phyloP scores from a whole-genome alignment of 2,888 invertebrate species.

The Elysia crispata region DNA sequence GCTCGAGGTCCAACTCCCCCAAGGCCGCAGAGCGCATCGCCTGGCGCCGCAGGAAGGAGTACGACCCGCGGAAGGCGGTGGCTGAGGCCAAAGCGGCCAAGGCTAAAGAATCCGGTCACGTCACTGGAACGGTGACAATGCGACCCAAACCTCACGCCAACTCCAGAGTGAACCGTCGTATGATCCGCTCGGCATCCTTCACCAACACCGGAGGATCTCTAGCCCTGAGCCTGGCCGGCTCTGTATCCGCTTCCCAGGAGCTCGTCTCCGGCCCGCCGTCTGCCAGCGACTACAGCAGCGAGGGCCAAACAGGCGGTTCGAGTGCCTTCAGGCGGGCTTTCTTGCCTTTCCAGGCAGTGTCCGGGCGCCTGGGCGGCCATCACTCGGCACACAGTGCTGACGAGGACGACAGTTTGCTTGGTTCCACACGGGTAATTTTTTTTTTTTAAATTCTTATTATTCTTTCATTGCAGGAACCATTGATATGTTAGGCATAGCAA shows the following conservation, averaged over 20 bases:
- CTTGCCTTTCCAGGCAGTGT: conserved; percentile 51
- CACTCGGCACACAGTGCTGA: conserved; percentile 61
- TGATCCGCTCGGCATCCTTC: conserved; percentile 70
- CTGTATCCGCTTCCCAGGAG: conserved; percentile 64
- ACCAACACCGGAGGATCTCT: conserved; percentile 62
- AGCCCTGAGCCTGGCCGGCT: conserved; percentile 54
- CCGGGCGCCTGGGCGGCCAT: conserved; percentile 46
- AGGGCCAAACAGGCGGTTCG: conserved; percentile 36
- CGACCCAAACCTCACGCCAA: conserved; percentile 47
- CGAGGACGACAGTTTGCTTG: conserved; percentile 59
- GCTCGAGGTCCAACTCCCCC: conserved; percentile 67
- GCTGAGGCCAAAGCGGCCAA: conserved; percentile 83
- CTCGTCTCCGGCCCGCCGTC: conserved; percentile 58
- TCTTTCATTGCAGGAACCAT: no score
- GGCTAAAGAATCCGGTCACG: conserved; percentile 55
- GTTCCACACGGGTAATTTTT: conserved; percentile 41
- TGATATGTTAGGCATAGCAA: no score
- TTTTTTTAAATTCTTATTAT: not conserved
- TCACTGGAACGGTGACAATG: conserved; percentile 24
- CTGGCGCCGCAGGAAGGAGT: conserved; percentile 96
- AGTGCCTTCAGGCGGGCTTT: conserved; percentile 52
- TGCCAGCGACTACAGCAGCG: conserved; percentile 59
- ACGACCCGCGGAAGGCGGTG: conserved; percentile 96
- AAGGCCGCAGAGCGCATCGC: conserved; percentile 88
- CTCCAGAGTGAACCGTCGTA: conserved; percentile 53